Conservation (phyloP, 2,888 invertebrate genomes). For the Cerastoderma edule region DNA sequence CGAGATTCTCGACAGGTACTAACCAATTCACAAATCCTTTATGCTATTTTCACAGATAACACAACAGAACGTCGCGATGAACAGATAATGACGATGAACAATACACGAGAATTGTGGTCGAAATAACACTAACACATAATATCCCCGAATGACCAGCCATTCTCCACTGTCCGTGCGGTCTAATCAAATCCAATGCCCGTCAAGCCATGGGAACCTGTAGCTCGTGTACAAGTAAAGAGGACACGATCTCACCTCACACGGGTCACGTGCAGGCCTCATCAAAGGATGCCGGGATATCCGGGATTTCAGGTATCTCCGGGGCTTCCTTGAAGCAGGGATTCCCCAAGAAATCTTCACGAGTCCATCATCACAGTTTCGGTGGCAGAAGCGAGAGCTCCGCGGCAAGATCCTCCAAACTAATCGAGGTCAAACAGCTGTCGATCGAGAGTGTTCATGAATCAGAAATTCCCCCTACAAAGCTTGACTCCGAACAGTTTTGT, state of each 20-base stretch:
- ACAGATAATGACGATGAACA: no score
- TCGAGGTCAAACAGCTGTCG: background rate
- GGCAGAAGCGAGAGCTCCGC: background rate
- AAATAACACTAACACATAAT: background rate
- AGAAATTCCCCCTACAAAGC: no score
- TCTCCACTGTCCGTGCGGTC: background rate
- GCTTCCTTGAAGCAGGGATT: conserved; percentile 4
- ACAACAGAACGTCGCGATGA: no score
- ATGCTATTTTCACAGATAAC: no score
- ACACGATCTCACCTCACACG: background rate
- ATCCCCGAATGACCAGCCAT: background rate
- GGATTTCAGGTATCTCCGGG: conserved; percentile 14
- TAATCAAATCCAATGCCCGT: background rate
- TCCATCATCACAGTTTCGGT: conserved; percentile 21
- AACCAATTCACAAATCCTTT: no score
- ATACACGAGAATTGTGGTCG: no score
- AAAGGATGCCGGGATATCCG: conserved; percentile 4
- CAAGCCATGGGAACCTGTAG: conserved; percentile 14
- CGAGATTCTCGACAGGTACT: no score
- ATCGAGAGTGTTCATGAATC: conserved; percentile 15
- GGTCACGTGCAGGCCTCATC: background rate
- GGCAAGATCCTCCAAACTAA: background rate
- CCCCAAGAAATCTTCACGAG: conserved; percentile 5
- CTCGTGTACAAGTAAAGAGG: conserved; percentile 16
- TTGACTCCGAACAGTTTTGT: no score